Base-by-base conservation (phyloP, 2,888 invertebrate genomes). In the Drosophila hamatofila region DNA sequence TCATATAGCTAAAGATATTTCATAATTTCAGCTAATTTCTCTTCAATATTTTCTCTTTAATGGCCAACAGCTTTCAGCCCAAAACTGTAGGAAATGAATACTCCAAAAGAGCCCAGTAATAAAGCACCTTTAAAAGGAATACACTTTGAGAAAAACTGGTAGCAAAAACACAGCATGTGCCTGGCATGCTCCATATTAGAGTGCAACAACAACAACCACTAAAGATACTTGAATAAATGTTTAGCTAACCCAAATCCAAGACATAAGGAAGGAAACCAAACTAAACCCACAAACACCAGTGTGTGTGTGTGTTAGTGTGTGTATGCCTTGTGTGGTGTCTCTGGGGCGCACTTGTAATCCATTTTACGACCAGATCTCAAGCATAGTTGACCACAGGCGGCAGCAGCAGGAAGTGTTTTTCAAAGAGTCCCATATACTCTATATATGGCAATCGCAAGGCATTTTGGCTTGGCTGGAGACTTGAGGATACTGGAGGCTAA, bases 361-460 rank as follows among this genome's bases (percentile, higher is more conserved):
- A 85, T 88, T 85, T 85, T 82, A 71, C 51, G 60, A 57, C 54
- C 57, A 61, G 72, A 83, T 87, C 67, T 83, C 64, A 74, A 71
- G 63, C 78, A 68, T 55, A 72, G 80, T 81, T 80, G 85, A 78
- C 82, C 85, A 42, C 41, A 54, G 37, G 54, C 54, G 27, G 51
- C 59, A 54, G 73, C 80, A 89, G 83, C 86, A 86, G 86, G 86
- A 86, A 86, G 86, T 75, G 63, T 85, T 86, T 85, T 88, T 77
- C 63, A 27, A 49, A 55, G 60, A 66, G 68, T 61, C 51, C 66
- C 72, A 67, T 64, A 74, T 55, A 37, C 52, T 52, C 52, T 23
- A 37, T 71, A 64, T 74, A 63, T 66, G 79, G 80, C 65, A n/a
- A 63, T 42, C 25, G 64, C 42, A 57, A 70, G 65, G 55, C 67